Conservation (phyloP, 1,140 invertebrate species). For the Eufriesea mexicana region DNA sequence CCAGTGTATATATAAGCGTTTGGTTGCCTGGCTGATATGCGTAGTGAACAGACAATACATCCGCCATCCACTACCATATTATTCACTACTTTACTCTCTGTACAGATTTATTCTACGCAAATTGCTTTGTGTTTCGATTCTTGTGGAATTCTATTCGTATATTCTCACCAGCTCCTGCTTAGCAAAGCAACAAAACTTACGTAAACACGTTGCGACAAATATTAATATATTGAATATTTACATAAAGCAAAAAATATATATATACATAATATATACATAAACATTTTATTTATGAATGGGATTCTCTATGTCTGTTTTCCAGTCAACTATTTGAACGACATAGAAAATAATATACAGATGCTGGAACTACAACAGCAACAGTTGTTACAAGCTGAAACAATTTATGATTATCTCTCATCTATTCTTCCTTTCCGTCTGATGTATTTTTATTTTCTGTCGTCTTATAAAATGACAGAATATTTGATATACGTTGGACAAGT, state of each 20-base stretch:
- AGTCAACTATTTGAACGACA: not conserved
- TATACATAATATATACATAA: slow-evolving; percentile 64
- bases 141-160: slow-evolving; percentile 67
- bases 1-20: slow-evolving; percentile 96
- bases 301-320: slow-evolving; percentile 67
- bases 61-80: slow-evolving; percentile 78
- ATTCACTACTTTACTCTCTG: slow-evolving; percentile 70
- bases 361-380: not conserved
- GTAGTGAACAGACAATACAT: slow-evolving; percentile 83
- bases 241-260: slow-evolving; percentile 62
- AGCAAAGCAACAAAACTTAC: slow-evolving; percentile 64
- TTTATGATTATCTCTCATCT: not conserved
- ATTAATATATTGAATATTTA: slow-evolving; percentile 73
- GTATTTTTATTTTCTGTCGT: not conserved
- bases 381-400: not conserved
- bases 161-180: slow-evolving; percentile 73
- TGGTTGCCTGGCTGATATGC: slow-evolving; percentile 76
- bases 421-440: not conserved
- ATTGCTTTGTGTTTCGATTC: slow-evolving; percentile 76
- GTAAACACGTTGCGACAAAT: slow-evolving; percentile 65
- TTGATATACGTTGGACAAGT: not conserved
- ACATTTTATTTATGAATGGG: slow-evolving; percentile 67
- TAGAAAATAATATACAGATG: not conserved
- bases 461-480: not conserved
- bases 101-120: slow-evolving; percentile 75